These are phyloP conservation scores for Polyploca ridens DNA, from an alignment of 2,888 invertebrate species.

Conservation along the genomic window DNA sequence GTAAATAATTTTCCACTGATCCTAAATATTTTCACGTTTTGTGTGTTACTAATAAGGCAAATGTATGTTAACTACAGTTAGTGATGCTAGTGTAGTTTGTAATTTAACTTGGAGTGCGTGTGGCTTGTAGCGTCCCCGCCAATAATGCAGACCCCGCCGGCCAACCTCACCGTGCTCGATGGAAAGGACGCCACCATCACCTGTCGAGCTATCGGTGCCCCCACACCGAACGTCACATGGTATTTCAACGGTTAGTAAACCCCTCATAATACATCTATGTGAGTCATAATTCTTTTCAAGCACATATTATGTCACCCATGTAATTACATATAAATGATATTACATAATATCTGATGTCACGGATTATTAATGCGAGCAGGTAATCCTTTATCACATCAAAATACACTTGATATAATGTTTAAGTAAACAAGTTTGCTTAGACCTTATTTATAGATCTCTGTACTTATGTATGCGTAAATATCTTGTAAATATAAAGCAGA, in stretches of 20 bases:
- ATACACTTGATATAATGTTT: no score
- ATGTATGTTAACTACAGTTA: background rate
- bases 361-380: no score
- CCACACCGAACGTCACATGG: conserved; percentile 96
- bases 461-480: background rate
- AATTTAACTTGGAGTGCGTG: conserved; percentile 68
- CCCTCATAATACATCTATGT: background rate
- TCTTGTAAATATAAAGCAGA: background rate
- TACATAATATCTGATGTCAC: no score
- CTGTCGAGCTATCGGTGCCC: conserved; percentile 96
- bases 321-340: no score
- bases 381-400: no score
- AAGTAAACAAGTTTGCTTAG: no score
- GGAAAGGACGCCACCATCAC: conserved; percentile 95
- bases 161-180: conserved; percentile 95
- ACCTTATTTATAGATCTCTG: background rate
- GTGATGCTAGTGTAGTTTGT: conserved; percentile 8
- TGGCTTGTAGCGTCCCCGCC: conserved; percentile 93
- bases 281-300: background rate
- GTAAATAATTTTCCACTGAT: background rate
- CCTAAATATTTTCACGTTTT: background rate
- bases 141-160: conserved; percentile 92
- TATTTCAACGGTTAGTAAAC: conserved; percentile 91
- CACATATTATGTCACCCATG: no score
- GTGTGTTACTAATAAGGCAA: background rate